A percentile compares a stretch with the other conserved stretches of the same genome.
phyloP scores from a whole-genome alignment of 1,140 invertebrate genomes.

The Phortica variegata region DNA sequence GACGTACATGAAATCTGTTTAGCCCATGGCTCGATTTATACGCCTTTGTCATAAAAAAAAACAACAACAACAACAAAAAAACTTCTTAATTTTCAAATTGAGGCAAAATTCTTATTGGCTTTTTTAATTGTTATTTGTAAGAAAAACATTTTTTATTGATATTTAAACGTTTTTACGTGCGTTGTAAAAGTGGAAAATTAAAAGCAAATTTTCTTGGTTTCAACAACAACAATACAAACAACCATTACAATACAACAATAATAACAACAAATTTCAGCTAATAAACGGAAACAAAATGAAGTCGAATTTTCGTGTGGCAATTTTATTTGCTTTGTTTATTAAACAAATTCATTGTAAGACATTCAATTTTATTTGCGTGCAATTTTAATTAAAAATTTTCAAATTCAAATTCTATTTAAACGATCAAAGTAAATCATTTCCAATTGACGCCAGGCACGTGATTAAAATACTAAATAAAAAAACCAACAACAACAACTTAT shows the following conservation, averaged over 20 bases:
- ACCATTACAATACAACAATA: neutral
- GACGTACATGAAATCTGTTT: too few relatives aligned
- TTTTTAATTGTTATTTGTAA: constrained; percentile 44
- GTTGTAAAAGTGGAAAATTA: constrained; percentile 24
- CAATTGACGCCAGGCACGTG: too few relatives aligned
- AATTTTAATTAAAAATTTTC: too few relatives aligned
- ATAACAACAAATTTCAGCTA: constrained; percentile 1
- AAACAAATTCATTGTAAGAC: too few relatives aligned
- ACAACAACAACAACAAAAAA: neutral
- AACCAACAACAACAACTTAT: too few relatives aligned
- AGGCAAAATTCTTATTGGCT: constrained; percentile 29
- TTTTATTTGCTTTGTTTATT: constrained; percentile 4
- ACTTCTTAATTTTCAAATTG: neutral
- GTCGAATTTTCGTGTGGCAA: too few relatives aligned
- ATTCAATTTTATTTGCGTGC: too few relatives aligned
- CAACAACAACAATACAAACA: too few relatives aligned
- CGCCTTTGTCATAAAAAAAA: constrained; percentile 36
- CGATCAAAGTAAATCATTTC: too few relatives aligned
- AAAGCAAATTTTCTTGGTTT: constrained; percentile 34
- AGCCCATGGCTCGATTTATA: constrained; percentile 36
- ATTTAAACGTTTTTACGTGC: constrained; percentile 28
- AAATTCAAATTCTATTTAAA: too few relatives aligned
- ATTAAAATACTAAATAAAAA: too few relatives aligned
- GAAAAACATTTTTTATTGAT: constrained; percentile 43
- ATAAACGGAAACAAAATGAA: neutral